Conservation (phyloP, 1,140 invertebrate species). For the Antheraea mylitta region DNA sequence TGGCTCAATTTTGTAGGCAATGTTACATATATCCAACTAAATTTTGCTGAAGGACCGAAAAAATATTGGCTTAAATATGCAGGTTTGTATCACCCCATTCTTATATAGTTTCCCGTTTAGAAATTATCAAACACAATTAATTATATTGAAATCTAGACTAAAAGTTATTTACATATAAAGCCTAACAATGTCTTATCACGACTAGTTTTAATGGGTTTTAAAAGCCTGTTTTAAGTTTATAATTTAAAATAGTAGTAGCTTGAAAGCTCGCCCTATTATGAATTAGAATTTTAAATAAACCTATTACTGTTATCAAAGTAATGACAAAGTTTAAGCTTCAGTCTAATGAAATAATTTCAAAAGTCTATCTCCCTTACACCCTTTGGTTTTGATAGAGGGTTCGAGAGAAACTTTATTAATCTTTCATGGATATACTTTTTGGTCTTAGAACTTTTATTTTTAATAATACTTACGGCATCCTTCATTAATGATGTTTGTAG, state of each 20-base stretch:
- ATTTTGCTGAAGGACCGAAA: too few species aligned
- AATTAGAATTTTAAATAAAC: slow-evolving; percentile 2
- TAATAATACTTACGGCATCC: too few species aligned
- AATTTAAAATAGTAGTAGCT: background rate
- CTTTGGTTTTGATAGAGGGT: too few species aligned
- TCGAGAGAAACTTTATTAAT: too few species aligned
- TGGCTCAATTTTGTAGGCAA: too few species aligned
- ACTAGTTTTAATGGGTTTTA: background rate
- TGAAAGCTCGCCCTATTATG: background rate
- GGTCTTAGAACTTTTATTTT: too few species aligned
- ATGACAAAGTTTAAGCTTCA: background rate
- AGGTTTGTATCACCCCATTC: too few species aligned
- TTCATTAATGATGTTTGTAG: too few species aligned
- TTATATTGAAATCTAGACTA: background rate
- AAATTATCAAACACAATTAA: background rate
- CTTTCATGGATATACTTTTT: too few species aligned
- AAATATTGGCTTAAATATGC: too few species aligned
- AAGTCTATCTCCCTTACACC: background rate
- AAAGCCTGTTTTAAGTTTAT: background rate
- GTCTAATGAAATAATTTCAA: background rate
- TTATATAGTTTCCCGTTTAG: too few species aligned
- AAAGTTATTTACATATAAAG: background rate
- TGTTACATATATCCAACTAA: too few species aligned
- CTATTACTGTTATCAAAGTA: background rate
- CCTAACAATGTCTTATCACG: background rate